Base-by-base conservation (phyloP, 92 coral and sea anemone genomes). In the Epizoanthus rinbou region DNA sequence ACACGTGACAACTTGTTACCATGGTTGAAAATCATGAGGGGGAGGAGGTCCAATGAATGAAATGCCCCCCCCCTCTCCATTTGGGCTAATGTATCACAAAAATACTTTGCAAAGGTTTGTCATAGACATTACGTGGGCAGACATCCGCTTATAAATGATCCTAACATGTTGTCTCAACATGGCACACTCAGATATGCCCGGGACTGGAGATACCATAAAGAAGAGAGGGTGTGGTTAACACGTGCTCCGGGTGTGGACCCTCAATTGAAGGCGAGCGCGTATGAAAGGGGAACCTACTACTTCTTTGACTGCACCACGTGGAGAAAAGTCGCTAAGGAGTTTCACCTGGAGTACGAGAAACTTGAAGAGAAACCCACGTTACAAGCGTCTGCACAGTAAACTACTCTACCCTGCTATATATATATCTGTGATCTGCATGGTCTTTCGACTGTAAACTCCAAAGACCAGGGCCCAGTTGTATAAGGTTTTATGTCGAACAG, bases 121-220 rank as follows among this genome's bases (percentile, higher is more conserved):
- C 4, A 35, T 35, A 35, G 2, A 35, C 39, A 35, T 35, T 35
- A 35, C 39, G 39, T 35, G 39, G 4, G 39, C 39, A 35, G 2
- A 35, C 39, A 35, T 35, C 2, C 39, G 35, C 56, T 0, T n/a
- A 53, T 52, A 11, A 22, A 43, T 21, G 21, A 2, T 17, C 37
- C 31, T 79, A n/a, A 53, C 5, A 10, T 8, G 19, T 56, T 24
- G 28, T 6, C 21, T 47, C 28, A 25, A 73, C n/a, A n/a, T n/a
- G n/a, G n/a, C 28, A 54, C 47, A 64, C 71, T 53, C 70, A 95
- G 98, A 47, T 96, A 96, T 76, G 93, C 99, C 50, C 96, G 99
- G 65, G 99, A 96, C 89, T 96, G 99, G 99, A 87, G 99, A 60
- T 96, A 96, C 79, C 99, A 96, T 87, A 96, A 93, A 75, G 99